These are phyloP conservation scores for Chionodraco myersi DNA, from an alignment of 2,113 vertebrate species.

Conservation along the genomic window DNA sequence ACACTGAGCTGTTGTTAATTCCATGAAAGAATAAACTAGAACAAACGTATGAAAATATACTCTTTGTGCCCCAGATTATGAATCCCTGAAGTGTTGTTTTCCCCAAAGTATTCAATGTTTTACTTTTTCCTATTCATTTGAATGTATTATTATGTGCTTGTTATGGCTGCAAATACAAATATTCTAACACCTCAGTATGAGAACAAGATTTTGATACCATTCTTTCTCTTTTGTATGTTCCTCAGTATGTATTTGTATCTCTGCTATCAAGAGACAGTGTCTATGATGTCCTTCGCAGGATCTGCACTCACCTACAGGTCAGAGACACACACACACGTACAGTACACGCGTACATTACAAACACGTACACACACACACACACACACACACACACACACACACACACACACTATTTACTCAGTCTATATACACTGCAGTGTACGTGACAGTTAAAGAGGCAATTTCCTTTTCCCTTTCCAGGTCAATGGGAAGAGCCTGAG, in stretches of 20 bases:
- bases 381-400: not conserved
- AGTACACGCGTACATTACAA: not conserved
- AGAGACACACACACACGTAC: conserved; percentile 15
- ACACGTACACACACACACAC: not conserved
- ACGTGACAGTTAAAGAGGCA: not conserved
- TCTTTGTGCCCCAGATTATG: conserved; percentile 35
- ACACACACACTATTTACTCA: no score
- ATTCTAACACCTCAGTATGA: not conserved
- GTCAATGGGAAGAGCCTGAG: conserved; percentile 92
- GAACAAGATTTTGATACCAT: no score
- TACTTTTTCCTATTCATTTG: not conserved
- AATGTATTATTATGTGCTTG: not conserved
- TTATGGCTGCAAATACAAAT: not conserved
- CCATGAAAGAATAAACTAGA: conserved; percentile 20
- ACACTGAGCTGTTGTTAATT: conserved; percentile 23
- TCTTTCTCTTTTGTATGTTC: not conserved
- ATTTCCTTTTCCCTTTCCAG: conserved; percentile 60
- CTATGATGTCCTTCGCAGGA: conserved; percentile 90
- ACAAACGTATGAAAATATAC: conserved; percentile 44
- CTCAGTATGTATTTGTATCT: conserved; percentile 94
- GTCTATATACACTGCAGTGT: not conserved
- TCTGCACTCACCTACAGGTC: conserved; percentile 96
- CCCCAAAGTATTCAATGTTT: not conserved
- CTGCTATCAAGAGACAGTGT: conserved; percentile 95
- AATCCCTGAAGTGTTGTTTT: not conserved